Evolutionary conservation across 2,888 invertebrate species (phyloP).

Genomic region (Pseudanteris insignis): DNA sequence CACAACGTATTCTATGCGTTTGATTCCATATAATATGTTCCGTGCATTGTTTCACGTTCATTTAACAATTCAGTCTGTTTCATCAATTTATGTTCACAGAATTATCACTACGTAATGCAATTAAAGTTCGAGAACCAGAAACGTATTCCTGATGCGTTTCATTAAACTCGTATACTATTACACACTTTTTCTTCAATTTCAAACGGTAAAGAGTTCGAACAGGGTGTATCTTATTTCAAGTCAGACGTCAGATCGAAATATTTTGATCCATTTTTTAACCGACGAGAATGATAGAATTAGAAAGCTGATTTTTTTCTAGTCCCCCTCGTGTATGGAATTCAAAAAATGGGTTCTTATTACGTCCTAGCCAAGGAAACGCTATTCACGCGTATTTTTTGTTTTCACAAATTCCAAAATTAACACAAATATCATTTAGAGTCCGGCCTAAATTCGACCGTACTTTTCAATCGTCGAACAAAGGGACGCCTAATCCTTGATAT

Average conservation of each 20-base stretch:
- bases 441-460: too few species aligned
- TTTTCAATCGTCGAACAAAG: too few species aligned
- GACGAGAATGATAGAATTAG: slow-evolving; percentile 7
- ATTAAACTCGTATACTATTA: slow-evolving; percentile 21
- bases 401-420: too few species aligned
- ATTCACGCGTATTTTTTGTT: too few species aligned
- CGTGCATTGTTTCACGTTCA: slow-evolving; percentile 40
- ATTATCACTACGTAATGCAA: slow-evolving; percentile 31
- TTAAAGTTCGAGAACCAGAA: slow-evolving; percentile 17
- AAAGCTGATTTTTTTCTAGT: slow-evolving; percentile 1
- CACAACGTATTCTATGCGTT: slow-evolving; percentile 14
- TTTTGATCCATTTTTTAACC: slow-evolving; percentile 1
- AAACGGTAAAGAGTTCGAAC: too few species aligned
- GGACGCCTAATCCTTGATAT: too few species aligned
- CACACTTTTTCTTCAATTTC: too few species aligned
- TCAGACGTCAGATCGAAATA: slow-evolving; percentile 12
- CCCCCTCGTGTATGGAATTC: too few species aligned
- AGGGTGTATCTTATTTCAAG: neutral
- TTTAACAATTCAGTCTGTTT: slow-evolving; percentile 39
- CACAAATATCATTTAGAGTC: too few species aligned
- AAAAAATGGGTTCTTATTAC: too few species aligned
- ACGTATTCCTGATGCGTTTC: slow-evolving; percentile 8
- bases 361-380: too few species aligned
- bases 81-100: slow-evolving; percentile 29
- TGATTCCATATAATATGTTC: slow-evolving; percentile 33